Evolutionary conservation across 2,797 vertebrate species (phyloP).

Genomic region (Mionectes olivaceus): DNA sequence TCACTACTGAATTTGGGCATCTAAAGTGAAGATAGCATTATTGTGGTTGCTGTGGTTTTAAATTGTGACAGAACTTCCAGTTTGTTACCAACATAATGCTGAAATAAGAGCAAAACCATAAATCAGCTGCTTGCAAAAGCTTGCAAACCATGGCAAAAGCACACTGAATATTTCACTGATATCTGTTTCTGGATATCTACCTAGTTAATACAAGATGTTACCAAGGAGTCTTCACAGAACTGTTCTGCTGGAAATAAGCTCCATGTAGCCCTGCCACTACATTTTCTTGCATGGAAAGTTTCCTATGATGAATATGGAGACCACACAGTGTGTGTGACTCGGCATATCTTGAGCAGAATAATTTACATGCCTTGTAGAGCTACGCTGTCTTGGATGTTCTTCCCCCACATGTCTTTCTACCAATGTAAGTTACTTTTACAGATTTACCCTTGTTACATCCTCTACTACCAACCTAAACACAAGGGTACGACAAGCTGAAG

Average conservation of each 20-base stretch:
- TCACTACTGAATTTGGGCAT: not conserved
- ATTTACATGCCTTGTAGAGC: not conserved
- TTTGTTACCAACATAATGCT: not conserved
- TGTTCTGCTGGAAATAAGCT: not conserved
- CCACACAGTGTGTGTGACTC: not conserved
- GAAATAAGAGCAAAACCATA: slow-evolving; percentile 16
- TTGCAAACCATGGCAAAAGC: not conserved
- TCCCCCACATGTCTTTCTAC: not conserved
- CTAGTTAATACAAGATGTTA: not conserved
- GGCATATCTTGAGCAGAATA: not conserved
- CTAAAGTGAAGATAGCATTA: not conserved
- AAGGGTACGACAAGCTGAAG: not conserved
- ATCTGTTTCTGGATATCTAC: not conserved
- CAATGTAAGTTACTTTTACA: not conserved
- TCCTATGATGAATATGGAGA: not conserved
- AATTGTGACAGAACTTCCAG: not conserved
- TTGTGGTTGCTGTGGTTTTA: not conserved
- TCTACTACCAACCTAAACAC: not conserved
- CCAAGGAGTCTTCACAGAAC: not conserved
- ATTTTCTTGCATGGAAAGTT: not conserved
- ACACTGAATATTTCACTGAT: not conserved
- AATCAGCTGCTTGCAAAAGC: not conserved
- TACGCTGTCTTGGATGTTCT: not conserved
- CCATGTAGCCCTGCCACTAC: not conserved
- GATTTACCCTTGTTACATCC: not conserved